Percentiles rank a stretch among this genome's conserved stretches.
These are phyloP conservation scores for Spodoptera frugiperda DNA, from an alignment of 1,140 invertebrate genomes.

Conservation along the genomic window DNA sequence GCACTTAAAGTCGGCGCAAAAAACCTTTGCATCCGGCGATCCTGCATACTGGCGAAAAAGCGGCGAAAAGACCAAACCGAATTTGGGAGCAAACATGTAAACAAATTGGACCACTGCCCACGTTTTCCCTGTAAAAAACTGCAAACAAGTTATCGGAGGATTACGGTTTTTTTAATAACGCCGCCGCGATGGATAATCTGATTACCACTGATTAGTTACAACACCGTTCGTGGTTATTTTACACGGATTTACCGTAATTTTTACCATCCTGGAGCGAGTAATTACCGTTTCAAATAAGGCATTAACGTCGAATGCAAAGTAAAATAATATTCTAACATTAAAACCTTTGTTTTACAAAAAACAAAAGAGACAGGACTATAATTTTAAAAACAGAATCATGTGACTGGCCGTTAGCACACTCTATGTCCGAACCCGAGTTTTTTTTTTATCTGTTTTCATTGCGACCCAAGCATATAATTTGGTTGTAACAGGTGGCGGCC, in stretches of 20 bases:
- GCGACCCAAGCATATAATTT: conserved; percentile 56
- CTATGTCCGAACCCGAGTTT: conserved; percentile 16
- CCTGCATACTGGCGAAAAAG: conserved; percentile 71
- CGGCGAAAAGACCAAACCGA: conserved; percentile 77
- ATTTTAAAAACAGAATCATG: conserved; percentile 42
- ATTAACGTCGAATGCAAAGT: too few relatives aligned
- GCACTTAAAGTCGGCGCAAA: conserved; percentile 69
- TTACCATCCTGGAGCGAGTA: too few relatives aligned
- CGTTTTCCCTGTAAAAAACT: conserved; percentile 61
- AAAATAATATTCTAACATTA: not conserved
- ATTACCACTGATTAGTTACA: not conserved
- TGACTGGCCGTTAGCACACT: conserved; percentile 35
- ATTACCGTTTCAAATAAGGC: too few relatives aligned
- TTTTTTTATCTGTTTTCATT: conserved; percentile 41
- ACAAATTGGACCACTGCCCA: conserved; percentile 69
- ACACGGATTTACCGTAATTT: too few relatives aligned
- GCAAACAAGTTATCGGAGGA: conserved; percentile 19
- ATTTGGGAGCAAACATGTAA: conserved; percentile 77
- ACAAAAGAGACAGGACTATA: conserved; percentile 56
- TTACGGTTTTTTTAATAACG: conserved; percentile 9
- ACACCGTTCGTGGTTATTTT: too few relatives aligned
- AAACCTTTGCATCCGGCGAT: conserved; percentile 72
- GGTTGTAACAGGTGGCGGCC: conserved; percentile 69
- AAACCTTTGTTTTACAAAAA: conserved; percentile 50
- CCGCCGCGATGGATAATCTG: not conserved